Conservation (phyloP, 2,113 vertebrate species). For the Erythrocercus mccallii region DNA sequence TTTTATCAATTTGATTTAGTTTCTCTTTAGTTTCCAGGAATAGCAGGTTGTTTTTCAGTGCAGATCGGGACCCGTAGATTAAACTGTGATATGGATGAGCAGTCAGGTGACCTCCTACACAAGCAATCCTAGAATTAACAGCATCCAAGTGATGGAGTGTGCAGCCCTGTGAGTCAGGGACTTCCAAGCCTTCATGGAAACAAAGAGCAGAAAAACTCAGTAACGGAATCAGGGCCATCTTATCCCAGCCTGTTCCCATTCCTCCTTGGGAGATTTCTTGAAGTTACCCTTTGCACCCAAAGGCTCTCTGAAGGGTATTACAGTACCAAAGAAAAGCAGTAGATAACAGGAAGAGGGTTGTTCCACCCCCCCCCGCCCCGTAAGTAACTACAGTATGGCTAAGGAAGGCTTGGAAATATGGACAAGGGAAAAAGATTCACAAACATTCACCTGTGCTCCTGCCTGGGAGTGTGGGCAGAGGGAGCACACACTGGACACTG, state of each 20-base stretch:
- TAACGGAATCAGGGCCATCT: background rate
- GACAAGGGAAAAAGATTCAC: background rate
- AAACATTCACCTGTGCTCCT: rapidly evolving
- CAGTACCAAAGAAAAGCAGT: background rate
- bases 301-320: background rate
- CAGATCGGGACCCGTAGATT: background rate
- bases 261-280: background rate
- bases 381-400: background rate
- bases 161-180: rapidly evolving
- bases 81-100: background rate
- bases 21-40: background rate
- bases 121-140: background rate
- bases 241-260: background rate
- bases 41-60: background rate
- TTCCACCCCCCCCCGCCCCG: too few relatives aligned
- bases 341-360: background rate
- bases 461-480: background rate
- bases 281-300: background rate
- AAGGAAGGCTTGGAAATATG: background rate
- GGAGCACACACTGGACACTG: background rate
- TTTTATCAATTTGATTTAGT: background rate
- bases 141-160: background rate
- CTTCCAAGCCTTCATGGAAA: background rate
- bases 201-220: background rate
- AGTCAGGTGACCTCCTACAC: background rate